Evolutionary conservation across 2,797 vertebrate species (phyloP).

Genomic region (Neolamprologus multifasciatus): DNA sequence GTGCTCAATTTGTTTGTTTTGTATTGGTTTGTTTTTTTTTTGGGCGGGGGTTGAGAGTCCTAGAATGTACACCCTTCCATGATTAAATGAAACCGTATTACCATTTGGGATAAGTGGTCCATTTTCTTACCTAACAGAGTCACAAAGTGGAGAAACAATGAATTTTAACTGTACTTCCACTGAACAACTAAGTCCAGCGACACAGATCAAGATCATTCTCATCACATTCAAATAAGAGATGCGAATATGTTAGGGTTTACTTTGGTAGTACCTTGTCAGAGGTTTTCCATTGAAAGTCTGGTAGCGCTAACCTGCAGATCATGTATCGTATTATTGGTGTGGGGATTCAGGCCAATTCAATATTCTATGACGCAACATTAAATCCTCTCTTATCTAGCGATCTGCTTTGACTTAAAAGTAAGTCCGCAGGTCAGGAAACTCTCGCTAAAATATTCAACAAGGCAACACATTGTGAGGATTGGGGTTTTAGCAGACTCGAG

Average conservation of each 20-base stretch:
- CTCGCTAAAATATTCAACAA: slow-evolving; percentile 62
- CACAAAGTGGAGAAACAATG: background rate
- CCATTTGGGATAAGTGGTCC: background rate
- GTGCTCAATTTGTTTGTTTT: background rate
- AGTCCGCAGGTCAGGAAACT: slow-evolving; percentile 43
- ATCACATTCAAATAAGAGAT: background rate
- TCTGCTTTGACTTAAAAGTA: slow-evolving; percentile 47
- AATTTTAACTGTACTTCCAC: background rate
- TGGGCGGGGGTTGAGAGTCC: background rate
- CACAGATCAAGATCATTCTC: background rate
- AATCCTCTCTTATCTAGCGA: slow-evolving; percentile 33
- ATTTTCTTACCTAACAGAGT: background rate
- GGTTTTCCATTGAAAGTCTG: background rate
- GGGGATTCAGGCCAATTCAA: background rate
- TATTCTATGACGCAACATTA: slow-evolving; percentile 24
- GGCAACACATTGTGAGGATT: slow-evolving; percentile 39
- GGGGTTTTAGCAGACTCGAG: slow-evolving; percentile 51
- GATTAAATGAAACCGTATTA: background rate
- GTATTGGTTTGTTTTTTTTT: background rate
- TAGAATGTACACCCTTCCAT: background rate
- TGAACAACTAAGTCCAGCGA: background rate
- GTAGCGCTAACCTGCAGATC: background rate
- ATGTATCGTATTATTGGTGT: background rate
- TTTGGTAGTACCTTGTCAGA: background rate
- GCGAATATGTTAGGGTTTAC: background rate